Conservation (phyloP, 2,113 vertebrate species). For the Cygnus atratus region DNA sequence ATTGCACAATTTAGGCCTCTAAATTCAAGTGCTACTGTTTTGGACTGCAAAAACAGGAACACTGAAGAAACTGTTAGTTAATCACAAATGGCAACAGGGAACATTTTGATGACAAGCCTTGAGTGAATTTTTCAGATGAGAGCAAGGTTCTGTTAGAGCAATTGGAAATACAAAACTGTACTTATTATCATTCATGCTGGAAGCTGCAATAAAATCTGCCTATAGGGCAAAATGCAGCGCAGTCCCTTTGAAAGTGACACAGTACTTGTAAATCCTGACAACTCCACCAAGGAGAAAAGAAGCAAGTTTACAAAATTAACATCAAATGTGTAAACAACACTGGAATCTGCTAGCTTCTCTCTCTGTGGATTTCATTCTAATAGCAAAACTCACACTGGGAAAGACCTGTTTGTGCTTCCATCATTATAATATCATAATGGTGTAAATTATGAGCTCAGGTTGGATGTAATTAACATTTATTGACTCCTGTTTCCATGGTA, state of each 20-base stretch:
- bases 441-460: conserved; percentile 16
- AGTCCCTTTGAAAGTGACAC: conserved; percentile 3
- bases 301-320: not conserved
- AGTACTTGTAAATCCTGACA: conserved; percentile 15
- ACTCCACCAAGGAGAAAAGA: not conserved
- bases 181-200: conserved; percentile 33
- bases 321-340: not conserved
- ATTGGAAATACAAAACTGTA: conserved; percentile 8
- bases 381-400: not conserved
- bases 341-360: not conserved
- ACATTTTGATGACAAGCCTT: not conserved
- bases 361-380: not conserved
- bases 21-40: not conserved
- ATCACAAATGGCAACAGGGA: not conserved
- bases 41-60: not conserved
- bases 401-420: not conserved
- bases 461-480: conserved; percentile 57
- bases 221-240: conserved; percentile 8
- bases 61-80: not conserved
- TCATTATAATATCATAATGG: conserved; percentile 7
- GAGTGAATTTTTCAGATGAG: conserved; percentile 11
- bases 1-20: not conserved
- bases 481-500: conserved; percentile 28
- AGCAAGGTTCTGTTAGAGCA: not conserved
- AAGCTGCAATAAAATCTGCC: conserved; percentile 45